Evolutionary conservation across 64 coral and sea anemone species (phyloP).

Genomic region (Anthopleura sola): DNA sequence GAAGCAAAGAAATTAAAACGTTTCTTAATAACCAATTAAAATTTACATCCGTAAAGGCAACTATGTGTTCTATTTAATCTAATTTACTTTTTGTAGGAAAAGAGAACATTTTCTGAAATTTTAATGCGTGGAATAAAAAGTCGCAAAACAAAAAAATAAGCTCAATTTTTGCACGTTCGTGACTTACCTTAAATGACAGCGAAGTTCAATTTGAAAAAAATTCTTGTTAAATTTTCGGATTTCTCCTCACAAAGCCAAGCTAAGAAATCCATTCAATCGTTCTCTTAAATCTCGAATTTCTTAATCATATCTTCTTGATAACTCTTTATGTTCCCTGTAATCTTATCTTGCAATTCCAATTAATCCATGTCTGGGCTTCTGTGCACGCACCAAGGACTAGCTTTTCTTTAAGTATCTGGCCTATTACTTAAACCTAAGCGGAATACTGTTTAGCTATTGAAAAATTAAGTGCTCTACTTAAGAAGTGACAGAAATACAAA

Average conservation of each 20-base stretch:
- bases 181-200: too few relatives aligned
- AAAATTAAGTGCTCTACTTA: neutral
- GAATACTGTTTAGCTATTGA: neutral
- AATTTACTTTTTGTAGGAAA: too few relatives aligned
- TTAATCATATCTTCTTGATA: neutral
- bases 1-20: neutral
- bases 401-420: neutral
- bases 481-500: conserved; percentile 6
- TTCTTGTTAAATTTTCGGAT: too few relatives aligned
- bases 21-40: neutral
- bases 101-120: too few relatives aligned
- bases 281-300: neutral
- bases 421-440: neutral
- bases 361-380: neutral
- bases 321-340: neutral
- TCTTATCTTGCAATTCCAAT: neutral
- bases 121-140: too few relatives aligned
- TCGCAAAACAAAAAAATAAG: too few relatives aligned
- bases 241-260: too few relatives aligned
- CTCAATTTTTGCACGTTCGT: too few relatives aligned
- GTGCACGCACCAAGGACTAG: neutral
- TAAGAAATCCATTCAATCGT: neutral
- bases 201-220: too few relatives aligned
- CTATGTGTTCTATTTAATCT: too few relatives aligned
- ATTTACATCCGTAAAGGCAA: neutral